A percentile compares a stretch with the other conserved stretches of the same genome.
These are phyloP conservation scores for Urechis unicinctus DNA, from an alignment of 2,888 invertebrate genomes.

Conservation along the genomic window DNA sequence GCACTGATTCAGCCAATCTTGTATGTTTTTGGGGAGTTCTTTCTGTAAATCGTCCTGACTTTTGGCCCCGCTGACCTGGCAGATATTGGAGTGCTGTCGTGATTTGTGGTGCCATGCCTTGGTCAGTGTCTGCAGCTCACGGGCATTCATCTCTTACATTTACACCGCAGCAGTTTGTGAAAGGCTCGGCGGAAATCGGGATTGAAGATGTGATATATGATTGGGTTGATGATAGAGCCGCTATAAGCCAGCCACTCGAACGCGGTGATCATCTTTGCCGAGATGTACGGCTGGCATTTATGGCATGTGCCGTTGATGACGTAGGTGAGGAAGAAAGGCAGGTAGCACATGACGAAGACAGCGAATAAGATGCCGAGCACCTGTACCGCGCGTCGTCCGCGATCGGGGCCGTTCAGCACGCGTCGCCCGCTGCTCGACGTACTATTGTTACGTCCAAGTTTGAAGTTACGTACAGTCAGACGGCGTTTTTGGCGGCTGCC, in stretches of 20 bases:
- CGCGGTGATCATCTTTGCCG: conserved; percentile 15
- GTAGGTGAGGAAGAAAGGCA: conserved; percentile 28
- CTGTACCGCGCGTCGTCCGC: conserved; percentile 24
- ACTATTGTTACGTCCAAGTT: conserved; percentile 1
- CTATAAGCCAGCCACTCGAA: conserved; percentile 27
- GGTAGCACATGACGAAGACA: conserved; percentile 27
- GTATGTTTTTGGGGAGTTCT: too few relatives aligned
- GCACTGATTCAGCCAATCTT: too few relatives aligned
- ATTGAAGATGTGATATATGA: conserved; percentile 30
- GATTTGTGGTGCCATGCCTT: too few relatives aligned
- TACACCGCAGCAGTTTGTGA: conserved; percentile 23
- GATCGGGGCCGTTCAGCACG: conserved; percentile 10
- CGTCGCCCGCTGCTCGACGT: conserved; percentile 1
- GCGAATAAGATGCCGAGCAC: conserved; percentile 29
- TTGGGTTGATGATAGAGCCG: conserved; percentile 28
- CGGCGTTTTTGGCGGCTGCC: background rate
- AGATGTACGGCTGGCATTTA: conserved; percentile 17
- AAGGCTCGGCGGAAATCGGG: conserved; percentile 27
- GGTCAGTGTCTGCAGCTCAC: background rate
- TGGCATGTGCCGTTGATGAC: conserved; percentile 19
- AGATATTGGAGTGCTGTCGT: too few relatives aligned
- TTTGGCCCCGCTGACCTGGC: too few relatives aligned
- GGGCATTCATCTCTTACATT: background rate
- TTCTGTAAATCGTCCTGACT: too few relatives aligned
- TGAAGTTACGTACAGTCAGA: conserved; percentile 3